Percentiles rank a stretch among this genome's conserved stretches.
Evolutionary conservation across 2,797 vertebrate species (phyloP).

Genomic region (Siniperca obscura): DNA sequence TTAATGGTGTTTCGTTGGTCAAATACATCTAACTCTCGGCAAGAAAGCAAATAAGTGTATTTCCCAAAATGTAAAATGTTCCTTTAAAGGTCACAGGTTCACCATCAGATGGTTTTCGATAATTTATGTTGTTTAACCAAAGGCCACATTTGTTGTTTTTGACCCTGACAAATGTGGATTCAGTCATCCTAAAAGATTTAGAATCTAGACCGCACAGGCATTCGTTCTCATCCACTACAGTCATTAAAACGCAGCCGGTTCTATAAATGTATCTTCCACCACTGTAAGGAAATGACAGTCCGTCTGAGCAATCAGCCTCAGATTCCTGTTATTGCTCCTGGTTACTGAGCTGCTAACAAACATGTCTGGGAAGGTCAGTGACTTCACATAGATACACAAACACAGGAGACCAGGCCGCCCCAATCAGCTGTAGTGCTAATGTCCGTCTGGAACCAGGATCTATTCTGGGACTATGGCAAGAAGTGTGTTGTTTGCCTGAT

Average conservation of each 20-base stretch:
- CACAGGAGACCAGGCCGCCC: constrained; percentile 30
- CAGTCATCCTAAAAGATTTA: constrained; percentile 3
- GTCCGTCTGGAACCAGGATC: constrained; percentile 28
- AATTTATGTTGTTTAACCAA: not conserved
- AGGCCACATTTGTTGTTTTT: constrained; percentile 10
- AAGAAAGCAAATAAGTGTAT: not conserved
- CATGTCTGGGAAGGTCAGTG: constrained; percentile 64
- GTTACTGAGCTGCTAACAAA: constrained; percentile 71
- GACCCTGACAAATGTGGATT: not conserved
- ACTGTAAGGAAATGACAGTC: constrained; percentile 75
- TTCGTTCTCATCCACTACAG: constrained; percentile 13
- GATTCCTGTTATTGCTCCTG: constrained; percentile 79
- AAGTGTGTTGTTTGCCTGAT: constrained; percentile 3
- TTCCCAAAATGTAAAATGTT: constrained; percentile 1
- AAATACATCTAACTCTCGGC: not conserved
- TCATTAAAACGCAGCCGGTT: constrained; percentile 23
- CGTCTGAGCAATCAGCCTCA: constrained; percentile 71
- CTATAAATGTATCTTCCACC: constrained; percentile 58
- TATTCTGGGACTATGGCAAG: constrained; percentile 11
- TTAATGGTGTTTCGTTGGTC: constrained; percentile 41
- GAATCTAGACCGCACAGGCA: not conserved
- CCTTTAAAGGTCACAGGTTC: not conserved
- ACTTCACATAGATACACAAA: constrained; percentile 62
- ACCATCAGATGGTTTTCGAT: not conserved
- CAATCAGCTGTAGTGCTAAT: constrained; percentile 25